Conservation (phyloP, 2,113 vertebrate species). For the Pandion haliaetus region DNA sequence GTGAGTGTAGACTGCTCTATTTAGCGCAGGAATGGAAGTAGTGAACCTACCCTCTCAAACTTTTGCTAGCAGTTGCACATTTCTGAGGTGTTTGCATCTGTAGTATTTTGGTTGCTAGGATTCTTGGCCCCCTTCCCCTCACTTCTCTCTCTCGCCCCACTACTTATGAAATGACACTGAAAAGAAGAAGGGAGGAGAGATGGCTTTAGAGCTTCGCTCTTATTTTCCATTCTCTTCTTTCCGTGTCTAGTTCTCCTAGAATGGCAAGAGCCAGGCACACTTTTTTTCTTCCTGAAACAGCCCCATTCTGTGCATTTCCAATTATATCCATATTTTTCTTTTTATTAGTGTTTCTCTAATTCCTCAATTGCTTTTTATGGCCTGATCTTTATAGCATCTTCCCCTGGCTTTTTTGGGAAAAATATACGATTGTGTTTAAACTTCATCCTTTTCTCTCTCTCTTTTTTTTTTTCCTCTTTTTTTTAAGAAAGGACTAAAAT, state of each 20-base stretch:
- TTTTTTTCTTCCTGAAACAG: background rate
- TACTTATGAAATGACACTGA: background rate
- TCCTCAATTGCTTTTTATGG: background rate
- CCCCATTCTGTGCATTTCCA: background rate
- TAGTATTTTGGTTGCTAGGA: slow-evolving; percentile 40
- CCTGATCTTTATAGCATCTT: background rate
- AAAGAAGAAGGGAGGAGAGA: background rate
- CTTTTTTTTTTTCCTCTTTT: background rate
- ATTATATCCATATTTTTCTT: background rate
- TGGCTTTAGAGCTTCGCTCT: background rate
- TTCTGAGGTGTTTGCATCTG: slow-evolving; percentile 28
- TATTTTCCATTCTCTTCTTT: slow-evolving; percentile 18
- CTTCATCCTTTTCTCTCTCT: background rate
- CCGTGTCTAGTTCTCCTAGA: background rate
- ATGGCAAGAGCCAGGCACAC: background rate
- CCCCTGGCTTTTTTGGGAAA: background rate
- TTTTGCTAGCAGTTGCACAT: background rate
- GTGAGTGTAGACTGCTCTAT: background rate
- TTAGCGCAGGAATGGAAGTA: background rate
- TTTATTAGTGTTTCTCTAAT: background rate
- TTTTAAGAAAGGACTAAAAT: background rate
- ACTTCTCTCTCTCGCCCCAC: background rate
- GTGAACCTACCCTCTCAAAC: background rate
- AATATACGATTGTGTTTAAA: background rate
- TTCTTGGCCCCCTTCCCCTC: slow-evolving; percentile 13